These are phyloP conservation scores for Meandrusa payeni DNA, from an alignment of 2,888 invertebrate species.

Conservation along the genomic window DNA sequence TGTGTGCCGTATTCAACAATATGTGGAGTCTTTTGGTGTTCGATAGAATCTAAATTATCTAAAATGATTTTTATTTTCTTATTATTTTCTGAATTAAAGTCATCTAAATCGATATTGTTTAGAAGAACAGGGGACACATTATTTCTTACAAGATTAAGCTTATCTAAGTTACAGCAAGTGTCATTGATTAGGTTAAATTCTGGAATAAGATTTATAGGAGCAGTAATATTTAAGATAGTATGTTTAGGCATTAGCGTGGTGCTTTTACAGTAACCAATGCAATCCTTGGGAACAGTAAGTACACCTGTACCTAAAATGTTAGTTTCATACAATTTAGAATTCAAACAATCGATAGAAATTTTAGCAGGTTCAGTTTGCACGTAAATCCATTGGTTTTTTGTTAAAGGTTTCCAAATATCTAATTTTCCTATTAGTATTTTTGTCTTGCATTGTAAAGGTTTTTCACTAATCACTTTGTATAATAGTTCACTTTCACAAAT, in stretches of 20 bases:
- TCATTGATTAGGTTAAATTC: neutral
- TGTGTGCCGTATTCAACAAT: no score
- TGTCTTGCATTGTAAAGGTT: constrained; percentile 14
- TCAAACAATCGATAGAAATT: neutral
- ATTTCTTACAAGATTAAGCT: neutral
- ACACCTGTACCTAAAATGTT: neutral
- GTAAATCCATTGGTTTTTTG: constrained; percentile 3
- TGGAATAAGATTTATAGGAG: neutral
- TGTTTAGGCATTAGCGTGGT: constrained; percentile 2
- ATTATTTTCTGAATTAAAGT: neutral
- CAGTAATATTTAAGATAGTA: neutral
- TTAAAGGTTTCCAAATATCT: constrained; percentile 2
- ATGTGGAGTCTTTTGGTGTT: no score
- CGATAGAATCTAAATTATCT: no score
- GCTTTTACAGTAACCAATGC: constrained; percentile 2
- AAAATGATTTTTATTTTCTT: no score
- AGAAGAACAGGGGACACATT: neutral
- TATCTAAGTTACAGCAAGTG: neutral
- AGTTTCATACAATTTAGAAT: neutral
- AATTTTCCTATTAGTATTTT: constrained; percentile 3
- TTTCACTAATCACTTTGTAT: constrained; percentile 1
- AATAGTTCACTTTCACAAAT: constrained; percentile 25
- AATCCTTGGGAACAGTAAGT: neutral
- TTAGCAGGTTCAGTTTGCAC: neutral
- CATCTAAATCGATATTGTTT: neutral